phyloP scores from a whole-genome alignment of 2,888 invertebrate genomes.

The Beris chalybata region DNA sequence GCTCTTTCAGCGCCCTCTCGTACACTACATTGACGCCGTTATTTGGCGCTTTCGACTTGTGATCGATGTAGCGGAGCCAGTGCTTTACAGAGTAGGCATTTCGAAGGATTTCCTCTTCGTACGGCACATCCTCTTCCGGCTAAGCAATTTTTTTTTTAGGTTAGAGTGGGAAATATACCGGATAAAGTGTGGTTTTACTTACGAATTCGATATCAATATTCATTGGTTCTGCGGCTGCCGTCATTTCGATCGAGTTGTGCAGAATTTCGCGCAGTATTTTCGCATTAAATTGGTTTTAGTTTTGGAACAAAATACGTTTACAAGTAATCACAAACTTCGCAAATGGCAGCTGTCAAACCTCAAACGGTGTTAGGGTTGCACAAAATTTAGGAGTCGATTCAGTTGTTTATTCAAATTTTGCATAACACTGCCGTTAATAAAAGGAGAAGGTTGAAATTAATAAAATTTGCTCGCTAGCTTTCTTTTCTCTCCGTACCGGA shows the following conservation, averaged over 20 bases:
- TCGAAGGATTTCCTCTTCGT: slow-evolving; percentile 96
- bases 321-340: slow-evolving; percentile 9
- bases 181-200: slow-evolving; percentile 22
- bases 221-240: slow-evolving; percentile 3
- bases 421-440: no score
- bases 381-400: not conserved
- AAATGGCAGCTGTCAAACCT: slow-evolving; percentile 2
- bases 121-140: slow-evolving; percentile 94
- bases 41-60: slow-evolving; percentile 84
- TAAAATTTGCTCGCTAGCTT: not conserved
- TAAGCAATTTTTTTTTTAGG: slow-evolving; percentile 52
- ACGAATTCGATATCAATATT: slow-evolving; percentile 39
- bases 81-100: slow-evolving; percentile 98
- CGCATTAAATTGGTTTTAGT: not conserved
- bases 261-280: not conserved
- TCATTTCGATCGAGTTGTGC: not conserved
- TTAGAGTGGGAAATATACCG: slow-evolving; percentile 7
- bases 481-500: not conserved
- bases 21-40: slow-evolving; percentile 87
- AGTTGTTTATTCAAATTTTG: no score
- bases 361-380: slow-evolving; percentile 2
- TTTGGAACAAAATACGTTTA: no score
- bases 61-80: slow-evolving; percentile 97
- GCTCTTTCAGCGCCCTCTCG: slow-evolving; percentile 92
- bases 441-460: not conserved